Conservation (phyloP, 2,888 invertebrate species). For the Drosophila nr. perissopoda region DNA sequence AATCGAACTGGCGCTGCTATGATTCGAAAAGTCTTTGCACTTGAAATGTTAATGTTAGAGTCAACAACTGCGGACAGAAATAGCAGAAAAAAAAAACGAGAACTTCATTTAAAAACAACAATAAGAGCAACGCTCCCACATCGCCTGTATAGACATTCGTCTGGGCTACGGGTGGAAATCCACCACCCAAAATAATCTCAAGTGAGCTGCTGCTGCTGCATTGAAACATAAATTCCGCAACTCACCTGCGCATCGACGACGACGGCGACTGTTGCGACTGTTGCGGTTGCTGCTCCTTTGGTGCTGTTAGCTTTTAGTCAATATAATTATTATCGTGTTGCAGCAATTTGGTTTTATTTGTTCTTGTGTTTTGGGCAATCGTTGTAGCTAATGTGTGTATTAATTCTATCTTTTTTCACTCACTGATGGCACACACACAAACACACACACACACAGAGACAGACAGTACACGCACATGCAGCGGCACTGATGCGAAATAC, state of each 20-base stretch:
- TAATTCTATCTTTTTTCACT: constrained; percentile 44
- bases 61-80: constrained; percentile 25
- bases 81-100: neutral
- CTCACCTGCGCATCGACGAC: constrained; percentile 65
- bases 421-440: constrained; percentile 39
- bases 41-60: constrained; percentile 18
- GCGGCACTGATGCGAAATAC: constrained; percentile 56
- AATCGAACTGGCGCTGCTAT: constrained; percentile 54
- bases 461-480: constrained; percentile 64
- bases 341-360: constrained; percentile 30
- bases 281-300: constrained; percentile 9
- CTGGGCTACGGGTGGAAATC: constrained; percentile 47
- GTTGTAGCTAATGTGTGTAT: constrained; percentile 54
- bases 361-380: constrained; percentile 47
- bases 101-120: constrained; percentile 42
- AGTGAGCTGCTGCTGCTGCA: constrained; percentile 45
- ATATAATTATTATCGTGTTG: constrained; percentile 62
- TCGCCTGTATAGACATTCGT: constrained; percentile 63
- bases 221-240: constrained; percentile 70
- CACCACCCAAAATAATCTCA: constrained; percentile 58
- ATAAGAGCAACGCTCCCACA: constrained; percentile 31
- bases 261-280: constrained; percentile 28
- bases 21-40: constrained; percentile 26
- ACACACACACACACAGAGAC: constrained; percentile 35
- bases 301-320: constrained; percentile 27